Base-by-base conservation (phyloP, 2,113 vertebrate genomes). In the Plecotus auritus region DNA sequence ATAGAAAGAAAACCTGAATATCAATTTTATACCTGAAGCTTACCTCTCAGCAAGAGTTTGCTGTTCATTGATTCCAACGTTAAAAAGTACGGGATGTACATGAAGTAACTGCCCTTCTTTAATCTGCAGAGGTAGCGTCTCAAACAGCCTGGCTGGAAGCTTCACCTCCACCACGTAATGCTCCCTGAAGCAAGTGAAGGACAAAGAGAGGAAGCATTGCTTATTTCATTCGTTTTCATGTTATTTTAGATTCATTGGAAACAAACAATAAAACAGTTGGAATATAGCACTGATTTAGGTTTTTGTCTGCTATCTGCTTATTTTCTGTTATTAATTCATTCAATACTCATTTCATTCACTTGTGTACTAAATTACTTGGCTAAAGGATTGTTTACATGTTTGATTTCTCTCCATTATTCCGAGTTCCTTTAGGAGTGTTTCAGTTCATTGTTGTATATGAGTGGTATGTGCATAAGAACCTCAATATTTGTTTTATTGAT, bases 1-100 rank as follows among this genome's bases (percentile, higher is more conserved):
- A 76, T 9, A 5, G 4, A 85, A 96, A 78, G 3, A 40, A 0
- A 0, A 14, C 28, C 2, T 3, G 7, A 49, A 51, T 14, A 13
- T 22, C 12, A 13, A 2, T 20, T 18, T 96, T 37, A 49, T 0
- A 30, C 28, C 49, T 10, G 56, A 85, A 80, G 40, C 93, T 97
- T 98, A 99, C 99, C 99, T 99, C 97, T 99, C 99, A 90, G 99
- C 99, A 88, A 99, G 98, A 10, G 99, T 99, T 97, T 99, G 99
- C 97, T 99, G 99, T 82, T 99, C 99, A 91, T 99, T 99, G 98
- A 99, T 99, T 92, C 99, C 99, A 94, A 99, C 98, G 30, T 99
- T 99, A 95, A 99, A 99, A 94, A 99, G 99, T 14, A 99, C 99
- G 0, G 99, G 99, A 66, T 98, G 98, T 47, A 99, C 99, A 56